Evolutionary conservation across 2,888 invertebrate genomes (phyloP).

Genomic region (Drosophila engyochracea): DNA sequence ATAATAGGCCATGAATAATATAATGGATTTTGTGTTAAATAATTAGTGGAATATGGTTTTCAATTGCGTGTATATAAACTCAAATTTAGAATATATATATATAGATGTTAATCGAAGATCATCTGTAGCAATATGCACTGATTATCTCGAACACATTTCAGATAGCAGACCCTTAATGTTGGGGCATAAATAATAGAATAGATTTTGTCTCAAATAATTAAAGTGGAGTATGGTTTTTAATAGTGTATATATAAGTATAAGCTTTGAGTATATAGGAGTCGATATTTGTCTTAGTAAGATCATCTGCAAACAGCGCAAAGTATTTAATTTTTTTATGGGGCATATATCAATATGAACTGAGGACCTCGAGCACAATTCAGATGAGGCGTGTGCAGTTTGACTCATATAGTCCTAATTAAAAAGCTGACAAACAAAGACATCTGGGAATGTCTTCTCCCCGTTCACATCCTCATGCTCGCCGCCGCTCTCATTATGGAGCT

Average conservation of each 20-base stretch:
- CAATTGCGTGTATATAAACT: neutral
- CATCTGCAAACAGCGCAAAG: neutral
- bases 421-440: slow-evolving; percentile 58
- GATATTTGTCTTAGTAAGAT: neutral
- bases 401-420: slow-evolving; percentile 74
- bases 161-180: slow-evolving; percentile 1
- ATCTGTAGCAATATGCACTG: neutral
- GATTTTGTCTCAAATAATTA: neutral
- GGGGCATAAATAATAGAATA: neutral
- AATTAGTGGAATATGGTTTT: neutral
- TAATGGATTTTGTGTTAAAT: neutral
- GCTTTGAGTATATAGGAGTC: neutral
- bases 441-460: slow-evolving; percentile 20
- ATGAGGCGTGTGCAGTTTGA: slow-evolving; percentile 38
- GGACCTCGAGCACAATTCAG: slow-evolving; percentile 40
- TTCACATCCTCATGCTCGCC: neutral
- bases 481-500: neutral
- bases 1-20: neutral
- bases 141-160: slow-evolving; percentile 36
- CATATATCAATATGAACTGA: slow-evolving; percentile 1
- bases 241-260: neutral
- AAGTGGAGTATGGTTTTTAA: neutral
- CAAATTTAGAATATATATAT: neutral
- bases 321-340: slow-evolving; percentile 17
- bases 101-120: neutral